phyloP scores from a whole-genome alignment of 2,888 invertebrate genomes.

The Lordiphosa andalusiaca region DNA sequence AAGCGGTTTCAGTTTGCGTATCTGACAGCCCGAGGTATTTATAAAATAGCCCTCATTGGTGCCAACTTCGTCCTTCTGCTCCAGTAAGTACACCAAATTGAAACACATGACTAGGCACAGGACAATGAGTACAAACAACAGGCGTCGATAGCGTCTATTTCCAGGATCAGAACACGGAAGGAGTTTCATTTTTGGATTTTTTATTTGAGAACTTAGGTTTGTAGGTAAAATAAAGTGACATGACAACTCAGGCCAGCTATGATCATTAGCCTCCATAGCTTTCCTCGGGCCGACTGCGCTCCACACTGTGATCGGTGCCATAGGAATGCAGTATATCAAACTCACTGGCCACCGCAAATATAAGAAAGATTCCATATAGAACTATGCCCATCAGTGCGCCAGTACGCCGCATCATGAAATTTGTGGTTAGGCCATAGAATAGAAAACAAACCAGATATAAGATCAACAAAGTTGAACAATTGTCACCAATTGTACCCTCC shows the following conservation, averaged over 20 bases:
- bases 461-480: constrained; percentile 15
- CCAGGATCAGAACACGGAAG: no score
- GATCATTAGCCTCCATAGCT: constrained; percentile 5
- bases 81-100: neutral
- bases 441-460: constrained; percentile 9
- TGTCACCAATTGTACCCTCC: constrained; percentile 27
- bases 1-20: neutral
- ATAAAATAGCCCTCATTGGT: constrained; percentile 31
- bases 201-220: neutral
- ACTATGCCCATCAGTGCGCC: constrained; percentile 29
- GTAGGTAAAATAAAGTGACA: no score
- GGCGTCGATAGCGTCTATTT: neutral
- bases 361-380: constrained; percentile 19
- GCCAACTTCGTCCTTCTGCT: neutral
- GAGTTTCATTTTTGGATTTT: neutral
- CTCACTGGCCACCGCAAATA: constrained; percentile 24
- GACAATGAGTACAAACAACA: neutral
- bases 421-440: constrained; percentile 27
- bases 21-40: constrained; percentile 38
- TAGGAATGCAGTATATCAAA: constrained; percentile 31
- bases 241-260: no score
- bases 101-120: constrained; percentile 16
- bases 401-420: constrained; percentile 36
- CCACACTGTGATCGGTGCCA: constrained; percentile 38
- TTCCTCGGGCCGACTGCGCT: constrained; percentile 29